Percentiles rank a stretch among this genome's conserved stretches.
These are phyloP conservation scores for Sceloporus tristichus DNA, from an alignment of 2,113 vertebrate genomes.

Conservation along the genomic window DNA sequence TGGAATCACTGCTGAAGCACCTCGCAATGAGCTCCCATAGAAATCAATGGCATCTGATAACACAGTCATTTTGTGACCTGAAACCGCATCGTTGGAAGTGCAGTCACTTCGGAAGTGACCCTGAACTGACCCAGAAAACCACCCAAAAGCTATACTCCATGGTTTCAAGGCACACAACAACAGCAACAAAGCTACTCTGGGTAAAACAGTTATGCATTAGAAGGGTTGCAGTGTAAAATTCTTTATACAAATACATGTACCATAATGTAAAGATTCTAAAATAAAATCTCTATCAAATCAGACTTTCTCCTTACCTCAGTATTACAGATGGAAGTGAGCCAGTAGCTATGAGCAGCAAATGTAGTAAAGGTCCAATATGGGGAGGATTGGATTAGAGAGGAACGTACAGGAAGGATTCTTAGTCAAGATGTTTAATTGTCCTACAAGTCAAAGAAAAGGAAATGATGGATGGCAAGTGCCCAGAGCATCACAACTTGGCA, in stretches of 20 bases:
- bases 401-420: background rate
- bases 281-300: background rate
- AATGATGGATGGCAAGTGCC: conserved; percentile 24
- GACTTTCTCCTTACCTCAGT: background rate
- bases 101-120: no score
- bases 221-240: background rate
- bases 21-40: no score
- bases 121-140: no score
- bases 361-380: background rate
- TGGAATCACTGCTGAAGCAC: no score
- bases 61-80: no score
- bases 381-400: conserved; percentile 1
- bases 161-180: no score
- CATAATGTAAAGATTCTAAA: conserved; percentile 1
- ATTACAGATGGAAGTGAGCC: background rate
- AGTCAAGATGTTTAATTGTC: background rate
- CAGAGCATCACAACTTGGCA: conserved; percentile 16
- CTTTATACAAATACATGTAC: background rate
- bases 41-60: no score
- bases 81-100: no score
- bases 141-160: no score
- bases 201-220: background rate
- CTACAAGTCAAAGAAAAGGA: background rate
- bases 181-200: background rate
- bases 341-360: background rate